Base-by-base conservation (phyloP, 1,140 invertebrate species). In the Araneus ventricosus region DNA sequence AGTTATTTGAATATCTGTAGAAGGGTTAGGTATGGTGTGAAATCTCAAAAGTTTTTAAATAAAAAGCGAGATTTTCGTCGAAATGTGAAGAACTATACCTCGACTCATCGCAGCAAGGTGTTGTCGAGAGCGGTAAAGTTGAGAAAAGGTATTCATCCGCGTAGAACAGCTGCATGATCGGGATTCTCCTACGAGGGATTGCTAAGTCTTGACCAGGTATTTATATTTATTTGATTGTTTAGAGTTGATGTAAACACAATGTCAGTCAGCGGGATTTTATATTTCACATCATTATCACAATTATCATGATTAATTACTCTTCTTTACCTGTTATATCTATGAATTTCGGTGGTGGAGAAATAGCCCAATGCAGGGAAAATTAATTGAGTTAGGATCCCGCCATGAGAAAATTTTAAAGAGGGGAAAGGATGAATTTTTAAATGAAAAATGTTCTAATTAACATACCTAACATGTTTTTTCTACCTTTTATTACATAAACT, bases 91-190 rank as follows among this genome's bases (percentile, higher is more conserved):
- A 37, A 41, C 86, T 37, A 34, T 67, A 63, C 67, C n/a, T 41
- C 70, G 39, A 37, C 27, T 34, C 17, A 10, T 67, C 20, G 10
- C 34, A 59, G 8, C 57, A 63, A 24, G 24, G 30, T 34, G 20
- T 14, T 34, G 30, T 4, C 41, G 30, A 37, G 61, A 88, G 22
- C 22, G 27, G n/a, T 4, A 14, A 88, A 30, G 30, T 88, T 27
- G 82, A 8, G 34, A 24, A 88, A 34, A 37, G 59, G 37, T 88
- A 67, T 88, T 67, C 86, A 67, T 88, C 86, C 86, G 86, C 86
- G 22, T 88, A 34, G 22, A 88, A 88, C 59, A 88, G 86, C 86
- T 88, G 61, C 86, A 88, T 70, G 86, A 88, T 88, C 27, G 6
- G 34, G 41, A 88, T 39, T 88, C 57, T 41, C 86, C 86, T 70